phyloP scores from a whole-genome alignment of 2,888 invertebrate genomes.

The Drosophila merina region DNA sequence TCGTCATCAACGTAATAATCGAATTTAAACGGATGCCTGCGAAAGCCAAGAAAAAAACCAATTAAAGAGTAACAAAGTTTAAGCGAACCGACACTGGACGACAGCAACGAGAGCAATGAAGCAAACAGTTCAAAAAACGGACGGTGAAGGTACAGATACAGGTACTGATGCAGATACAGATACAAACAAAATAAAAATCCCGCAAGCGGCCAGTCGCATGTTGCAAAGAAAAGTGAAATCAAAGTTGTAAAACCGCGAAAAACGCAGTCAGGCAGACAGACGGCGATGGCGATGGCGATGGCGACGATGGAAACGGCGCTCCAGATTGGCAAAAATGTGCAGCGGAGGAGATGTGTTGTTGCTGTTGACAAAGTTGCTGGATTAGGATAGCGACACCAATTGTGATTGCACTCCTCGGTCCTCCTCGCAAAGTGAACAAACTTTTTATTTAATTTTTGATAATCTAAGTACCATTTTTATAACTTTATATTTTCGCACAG shows the following conservation, averaged over 20 bases:
- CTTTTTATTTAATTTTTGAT: too few species aligned
- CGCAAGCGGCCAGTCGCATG: constrained; percentile 61
- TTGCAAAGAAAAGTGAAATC: constrained; percentile 80
- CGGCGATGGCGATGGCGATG: constrained; percentile 61
- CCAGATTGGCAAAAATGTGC: constrained; percentile 52
- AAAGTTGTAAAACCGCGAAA: constrained; percentile 80
- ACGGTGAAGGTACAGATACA: constrained; percentile 74
- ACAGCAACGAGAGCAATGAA: constrained; percentile 45
- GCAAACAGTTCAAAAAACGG: constrained; percentile 71
- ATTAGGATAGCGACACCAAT: constrained; percentile 23
- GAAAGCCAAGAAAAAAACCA: constrained; percentile 74
- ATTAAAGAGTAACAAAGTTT: constrained; percentile 79
- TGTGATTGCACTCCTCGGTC: constrained; percentile 4
- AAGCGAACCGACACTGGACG: constrained; percentile 66
- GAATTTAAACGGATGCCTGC: constrained; percentile 63
- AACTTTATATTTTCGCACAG: too few species aligned
- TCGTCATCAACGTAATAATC: constrained; percentile 17
- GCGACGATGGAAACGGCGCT: constrained; percentile 45
- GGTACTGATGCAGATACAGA: constrained; percentile 41
- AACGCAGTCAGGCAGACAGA: constrained; percentile 72
- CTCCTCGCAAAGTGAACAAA: too few species aligned
- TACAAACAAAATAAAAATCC: constrained; percentile 26
- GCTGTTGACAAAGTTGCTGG: constrained; percentile 46
- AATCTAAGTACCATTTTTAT: too few species aligned
- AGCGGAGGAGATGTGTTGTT: constrained; percentile 38